Evolutionary conservation across 2,888 invertebrate genomes (phyloP).

Genomic region (Cactoblastis cactorum): DNA sequence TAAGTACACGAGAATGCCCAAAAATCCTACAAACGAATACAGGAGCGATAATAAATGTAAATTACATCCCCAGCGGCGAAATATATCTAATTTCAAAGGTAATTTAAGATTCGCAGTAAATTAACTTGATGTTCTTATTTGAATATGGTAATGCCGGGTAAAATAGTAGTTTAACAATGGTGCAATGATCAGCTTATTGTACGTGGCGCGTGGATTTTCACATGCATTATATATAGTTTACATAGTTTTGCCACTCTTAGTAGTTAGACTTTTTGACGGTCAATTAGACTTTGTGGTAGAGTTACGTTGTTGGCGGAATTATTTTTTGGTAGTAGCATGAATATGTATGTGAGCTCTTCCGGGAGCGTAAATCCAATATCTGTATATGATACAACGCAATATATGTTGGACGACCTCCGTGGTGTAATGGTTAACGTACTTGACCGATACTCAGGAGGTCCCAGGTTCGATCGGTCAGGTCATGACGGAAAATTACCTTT

Average conservation of each 20-base stretch:
- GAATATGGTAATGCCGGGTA: constrained; percentile 41
- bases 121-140: constrained; percentile 46
- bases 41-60: constrained; percentile 50
- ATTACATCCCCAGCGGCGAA: constrained; percentile 52
- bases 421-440: too few species aligned
- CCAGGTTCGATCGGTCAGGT: too few species aligned
- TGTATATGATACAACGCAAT: too few species aligned
- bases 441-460: too few species aligned
- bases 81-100: constrained; percentile 56
- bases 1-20: constrained; percentile 12
- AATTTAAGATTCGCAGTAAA: constrained; percentile 50
- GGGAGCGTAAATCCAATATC: too few species aligned
- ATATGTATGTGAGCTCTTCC: too few species aligned
- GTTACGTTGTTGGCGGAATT: too few species aligned
- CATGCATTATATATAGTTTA: neutral
- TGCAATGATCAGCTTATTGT: constrained; percentile 22
- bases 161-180: constrained; percentile 21
- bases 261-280: too few species aligned
- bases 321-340: too few species aligned
- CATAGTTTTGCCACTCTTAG: neutral
- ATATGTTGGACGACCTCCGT: too few species aligned
- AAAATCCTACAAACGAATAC: constrained; percentile 34
- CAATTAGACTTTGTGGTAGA: too few species aligned
- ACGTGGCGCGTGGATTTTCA: constrained; percentile 6
- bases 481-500: too few species aligned